Evolutionary conservation across 92 coral and sea anemone species (phyloP).

Genomic region (Epizoanthus rinbou): DNA sequence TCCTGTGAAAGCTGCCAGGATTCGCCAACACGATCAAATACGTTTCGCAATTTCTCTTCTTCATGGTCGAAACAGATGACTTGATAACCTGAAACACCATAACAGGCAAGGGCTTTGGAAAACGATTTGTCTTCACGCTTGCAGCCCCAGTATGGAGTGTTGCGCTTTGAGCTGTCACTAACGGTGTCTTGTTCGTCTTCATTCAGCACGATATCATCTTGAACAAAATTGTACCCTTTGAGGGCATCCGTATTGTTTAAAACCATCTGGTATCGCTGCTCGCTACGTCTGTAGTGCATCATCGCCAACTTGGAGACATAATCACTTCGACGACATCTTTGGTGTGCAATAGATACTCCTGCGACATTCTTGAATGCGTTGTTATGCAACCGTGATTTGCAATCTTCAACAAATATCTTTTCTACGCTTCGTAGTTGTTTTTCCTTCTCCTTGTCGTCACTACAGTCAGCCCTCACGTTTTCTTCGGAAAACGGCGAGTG

Average conservation of each 20-base stretch:
- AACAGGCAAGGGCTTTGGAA: constrained; percentile 39
- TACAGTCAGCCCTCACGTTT: constrained; percentile 40
- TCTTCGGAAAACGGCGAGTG: constrained; percentile 39
- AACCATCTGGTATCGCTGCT: constrained; percentile 57
- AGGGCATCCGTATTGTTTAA: constrained; percentile 47
- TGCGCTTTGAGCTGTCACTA: constrained; percentile 5
- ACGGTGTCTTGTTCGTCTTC: constrained; percentile 34
- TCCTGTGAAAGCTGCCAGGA: constrained; percentile 15
- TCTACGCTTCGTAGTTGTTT: not conserved
- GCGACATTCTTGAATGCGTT: constrained; percentile 37
- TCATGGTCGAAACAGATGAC: constrained; percentile 40
- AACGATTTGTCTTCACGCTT: constrained; percentile 45
- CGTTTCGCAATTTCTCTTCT: constrained; percentile 48
- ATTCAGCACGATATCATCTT: constrained; percentile 51
- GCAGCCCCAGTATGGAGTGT: constrained; percentile 43
- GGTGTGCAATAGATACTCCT: constrained; percentile 55
- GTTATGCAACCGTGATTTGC: constrained; percentile 23
- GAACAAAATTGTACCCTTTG: constrained; percentile 52
- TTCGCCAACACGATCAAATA: constrained; percentile 46
- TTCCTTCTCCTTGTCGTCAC: constrained; percentile 41
- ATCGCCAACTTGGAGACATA: constrained; percentile 32
- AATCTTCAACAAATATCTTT: constrained; percentile 18
- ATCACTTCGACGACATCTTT: constrained; percentile 15
- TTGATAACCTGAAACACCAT: constrained; percentile 59
- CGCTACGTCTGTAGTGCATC: constrained; percentile 43